phyloP scores from a whole-genome alignment of 2,113 vertebrate species.

The Xyliphius kryptos region DNA sequence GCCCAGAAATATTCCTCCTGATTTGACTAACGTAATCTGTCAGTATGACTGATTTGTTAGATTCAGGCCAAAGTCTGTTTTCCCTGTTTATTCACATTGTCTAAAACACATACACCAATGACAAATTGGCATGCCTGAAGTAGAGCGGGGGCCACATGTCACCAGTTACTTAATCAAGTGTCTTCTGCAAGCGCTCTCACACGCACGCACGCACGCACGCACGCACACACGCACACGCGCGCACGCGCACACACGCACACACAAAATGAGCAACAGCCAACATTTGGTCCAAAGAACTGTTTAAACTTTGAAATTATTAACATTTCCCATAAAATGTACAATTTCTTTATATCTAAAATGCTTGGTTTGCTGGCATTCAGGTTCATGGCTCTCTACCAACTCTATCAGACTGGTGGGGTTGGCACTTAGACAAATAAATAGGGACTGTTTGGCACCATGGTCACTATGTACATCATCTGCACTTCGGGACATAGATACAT shows the following conservation, averaged over 20 bases:
- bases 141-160: conserved; percentile 3
- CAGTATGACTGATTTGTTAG: conserved; percentile 4
- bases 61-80: not conserved
- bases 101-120: conserved; percentile 15
- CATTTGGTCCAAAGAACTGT: too few species aligned
- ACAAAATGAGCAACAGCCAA: too few species aligned
- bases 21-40: not conserved
- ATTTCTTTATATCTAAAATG: too few species aligned
- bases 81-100: conserved; percentile 1
- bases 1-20: not conserved
- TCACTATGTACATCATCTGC: too few species aligned
- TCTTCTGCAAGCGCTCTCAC: not conserved
- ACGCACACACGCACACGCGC: not conserved
- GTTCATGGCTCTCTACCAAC: too few species aligned
- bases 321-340: too few species aligned
- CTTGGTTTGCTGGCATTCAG: too few species aligned
- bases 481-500: too few species aligned
- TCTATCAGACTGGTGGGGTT: too few species aligned
- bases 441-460: too few species aligned
- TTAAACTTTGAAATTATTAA: too few species aligned
- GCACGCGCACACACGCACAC: not conserved
- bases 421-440: too few species aligned
- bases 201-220: not conserved
- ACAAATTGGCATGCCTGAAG: conserved; percentile 9
- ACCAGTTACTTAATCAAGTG: conserved; percentile 8